A percentile compares a stretch with the other conserved stretches of the same genome.
Conservation (phyloP, 2,888 invertebrate genomes). For the Cynaeus angustus region DNA sequence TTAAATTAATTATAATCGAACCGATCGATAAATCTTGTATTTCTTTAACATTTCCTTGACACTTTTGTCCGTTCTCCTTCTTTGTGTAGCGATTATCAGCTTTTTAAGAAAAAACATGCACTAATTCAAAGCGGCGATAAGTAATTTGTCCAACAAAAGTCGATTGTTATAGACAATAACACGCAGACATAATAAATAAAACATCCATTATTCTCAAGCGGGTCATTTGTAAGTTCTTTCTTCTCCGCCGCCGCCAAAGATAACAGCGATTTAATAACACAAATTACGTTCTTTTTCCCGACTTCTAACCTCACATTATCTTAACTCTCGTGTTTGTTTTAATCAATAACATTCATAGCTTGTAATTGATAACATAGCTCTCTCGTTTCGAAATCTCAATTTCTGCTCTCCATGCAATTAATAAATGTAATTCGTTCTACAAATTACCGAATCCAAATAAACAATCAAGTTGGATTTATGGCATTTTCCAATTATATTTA, state of each 20-base stretch:
- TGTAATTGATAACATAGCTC: conserved; percentile 23
- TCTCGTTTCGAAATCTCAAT: conserved; percentile 6
- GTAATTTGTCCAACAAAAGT: conserved; percentile 37
- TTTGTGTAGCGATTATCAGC: too few relatives aligned
- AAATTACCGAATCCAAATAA: conserved; percentile 49
- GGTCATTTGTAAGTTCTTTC: conserved; percentile 33
- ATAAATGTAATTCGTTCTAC: conserved; percentile 51
- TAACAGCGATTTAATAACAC: conserved; percentile 42
- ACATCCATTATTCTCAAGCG: conserved; percentile 24
- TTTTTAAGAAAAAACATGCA: conserved; percentile 4
- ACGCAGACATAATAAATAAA: conserved; percentile 30
- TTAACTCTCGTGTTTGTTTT: conserved; percentile 43
- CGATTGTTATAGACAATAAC: conserved; percentile 32
- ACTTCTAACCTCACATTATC: conserved; percentile 44
- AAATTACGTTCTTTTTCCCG: conserved; percentile 43
- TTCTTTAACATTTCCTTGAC: not conserved
- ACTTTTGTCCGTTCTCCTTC: not conserved
- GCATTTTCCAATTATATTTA: conserved; percentile 62
- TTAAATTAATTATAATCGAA: not conserved
- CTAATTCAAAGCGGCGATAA: conserved; percentile 12
- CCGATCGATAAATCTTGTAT: not conserved
- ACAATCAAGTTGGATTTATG: conserved; percentile 59
- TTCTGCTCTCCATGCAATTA: conserved; percentile 50
- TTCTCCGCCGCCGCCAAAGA: conserved; percentile 36
- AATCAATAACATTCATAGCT: conserved; percentile 32